Evolutionary conservation across 2,113 vertebrate genomes (phyloP).

Genomic region (Erythrolamprus reginae): DNA sequence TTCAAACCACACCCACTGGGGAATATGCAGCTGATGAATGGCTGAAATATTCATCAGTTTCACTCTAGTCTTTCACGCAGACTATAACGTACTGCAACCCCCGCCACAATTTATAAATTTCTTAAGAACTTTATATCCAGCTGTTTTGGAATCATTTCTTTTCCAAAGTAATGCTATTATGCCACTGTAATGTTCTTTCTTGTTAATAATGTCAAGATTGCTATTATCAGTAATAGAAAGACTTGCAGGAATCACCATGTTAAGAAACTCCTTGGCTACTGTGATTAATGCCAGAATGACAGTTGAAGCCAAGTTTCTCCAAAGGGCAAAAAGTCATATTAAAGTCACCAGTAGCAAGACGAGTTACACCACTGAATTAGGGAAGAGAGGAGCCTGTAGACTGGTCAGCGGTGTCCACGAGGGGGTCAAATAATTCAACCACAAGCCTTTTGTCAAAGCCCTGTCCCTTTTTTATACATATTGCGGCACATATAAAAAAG

Average conservation of each 20-base stretch:
- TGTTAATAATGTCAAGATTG: not conserved
- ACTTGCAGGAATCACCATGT: not conserved
- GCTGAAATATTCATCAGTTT: not conserved
- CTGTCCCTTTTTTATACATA: not conserved
- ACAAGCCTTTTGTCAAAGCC: not conserved
- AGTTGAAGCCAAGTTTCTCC: not conserved
- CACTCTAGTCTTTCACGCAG: not conserved
- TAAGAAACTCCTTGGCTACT: not conserved
- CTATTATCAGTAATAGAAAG: not conserved
- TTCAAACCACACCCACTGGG: not conserved
- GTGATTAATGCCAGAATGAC: not conserved
- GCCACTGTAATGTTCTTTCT: not conserved
- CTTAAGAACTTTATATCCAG: not conserved
- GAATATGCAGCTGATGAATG: not conserved
- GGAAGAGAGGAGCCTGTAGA: not conserved
- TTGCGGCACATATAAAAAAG: not conserved
- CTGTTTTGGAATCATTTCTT: not conserved
- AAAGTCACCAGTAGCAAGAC: not conserved
- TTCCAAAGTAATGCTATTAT: not conserved
- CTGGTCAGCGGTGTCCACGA: not conserved
- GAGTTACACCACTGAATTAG: not conserved
- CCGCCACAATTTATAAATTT: not conserved
- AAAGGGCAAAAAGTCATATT: not conserved
- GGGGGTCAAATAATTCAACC: not conserved
- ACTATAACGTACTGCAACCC: not conserved